Evolutionary conservation across 1,140 invertebrate genomes (phyloP).

Genomic region (Gonioctena quinquepunctata): DNA sequence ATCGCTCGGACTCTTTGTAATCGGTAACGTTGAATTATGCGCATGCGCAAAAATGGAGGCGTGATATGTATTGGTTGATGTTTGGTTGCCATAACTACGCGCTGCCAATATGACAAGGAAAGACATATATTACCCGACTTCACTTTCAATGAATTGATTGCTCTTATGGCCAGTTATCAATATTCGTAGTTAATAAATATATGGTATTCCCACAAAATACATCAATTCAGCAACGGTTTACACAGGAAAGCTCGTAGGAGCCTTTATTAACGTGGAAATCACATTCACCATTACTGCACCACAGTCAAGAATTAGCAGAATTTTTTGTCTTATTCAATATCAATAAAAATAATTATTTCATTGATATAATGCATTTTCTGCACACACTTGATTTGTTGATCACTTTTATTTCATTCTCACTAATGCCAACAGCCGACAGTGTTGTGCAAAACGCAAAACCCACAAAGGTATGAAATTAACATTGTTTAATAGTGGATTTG

Average conservation of each 20-base stretch:
- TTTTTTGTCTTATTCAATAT: neutral
- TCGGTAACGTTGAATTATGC: too few relatives aligned
- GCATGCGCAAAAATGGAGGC: too few relatives aligned
- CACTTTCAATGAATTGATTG: too few relatives aligned
- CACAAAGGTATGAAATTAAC: too few relatives aligned
- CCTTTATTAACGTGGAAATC: conserved; percentile 14
- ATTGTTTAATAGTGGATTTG: too few relatives aligned
- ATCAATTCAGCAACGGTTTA: conserved; percentile 47
- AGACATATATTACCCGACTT: too few relatives aligned
- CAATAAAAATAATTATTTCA: conserved; percentile 27
- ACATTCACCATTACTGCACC: conserved; percentile 25
- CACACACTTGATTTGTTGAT: conserved; percentile 22
- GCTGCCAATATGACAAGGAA: too few relatives aligned
- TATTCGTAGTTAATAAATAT: too few relatives aligned
- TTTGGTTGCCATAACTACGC: too few relatives aligned
- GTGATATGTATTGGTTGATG: too few relatives aligned
- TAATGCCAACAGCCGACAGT: conserved; percentile 28
- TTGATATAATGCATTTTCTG: conserved; percentile 36
- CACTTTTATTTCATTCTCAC: conserved; percentile 16
- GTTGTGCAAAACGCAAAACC: conserved; percentile 21
- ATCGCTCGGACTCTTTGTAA: too few relatives aligned
- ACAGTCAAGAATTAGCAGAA: neutral
- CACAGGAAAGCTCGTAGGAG: conserved; percentile 32
- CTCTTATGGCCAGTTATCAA: too few relatives aligned
- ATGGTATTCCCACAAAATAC: conserved; percentile 44